Conservation (phyloP, 2,888 invertebrate genomes). For the Brachypterus glaber region DNA sequence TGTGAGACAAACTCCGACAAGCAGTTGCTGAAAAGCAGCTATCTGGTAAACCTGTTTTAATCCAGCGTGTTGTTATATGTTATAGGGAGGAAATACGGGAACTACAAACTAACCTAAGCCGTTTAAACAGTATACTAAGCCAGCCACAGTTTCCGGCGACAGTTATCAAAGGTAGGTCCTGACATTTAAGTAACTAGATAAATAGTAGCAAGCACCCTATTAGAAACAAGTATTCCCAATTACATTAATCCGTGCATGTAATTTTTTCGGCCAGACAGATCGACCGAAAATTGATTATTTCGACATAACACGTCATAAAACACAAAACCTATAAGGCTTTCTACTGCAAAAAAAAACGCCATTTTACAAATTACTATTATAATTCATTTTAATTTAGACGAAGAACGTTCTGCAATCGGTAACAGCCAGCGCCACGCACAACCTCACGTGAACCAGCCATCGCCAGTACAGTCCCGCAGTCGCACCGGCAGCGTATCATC, state of each 20-base stretch:
- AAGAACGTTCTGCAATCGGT: constrained; percentile 28
- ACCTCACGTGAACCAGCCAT: constrained; percentile 19
- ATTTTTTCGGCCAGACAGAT: too few relatives aligned
- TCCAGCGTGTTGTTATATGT: constrained; percentile 39
- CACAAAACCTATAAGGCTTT: too few relatives aligned
- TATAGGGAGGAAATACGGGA: constrained; percentile 69
- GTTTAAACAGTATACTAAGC: constrained; percentile 44
- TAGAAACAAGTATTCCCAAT: too few relatives aligned
- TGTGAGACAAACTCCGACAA: too few relatives aligned
- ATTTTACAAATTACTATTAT: too few relatives aligned
- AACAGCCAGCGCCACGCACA: constrained; percentile 26
- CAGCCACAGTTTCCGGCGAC: constrained; percentile 31
- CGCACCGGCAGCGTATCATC: constrained; percentile 26
- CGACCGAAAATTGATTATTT: too few relatives aligned
- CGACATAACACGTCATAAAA: too few relatives aligned
- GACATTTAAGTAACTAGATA: neutral
- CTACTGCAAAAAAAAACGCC: too few relatives aligned
- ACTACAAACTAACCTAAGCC: constrained; percentile 71
- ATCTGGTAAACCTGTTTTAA: constrained; percentile 29
- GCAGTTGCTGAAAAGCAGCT: too few relatives aligned
- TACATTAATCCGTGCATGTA: too few relatives aligned
- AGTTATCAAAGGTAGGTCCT: constrained; percentile 32
- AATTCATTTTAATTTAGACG: constrained; percentile 25
- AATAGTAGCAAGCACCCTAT: too few relatives aligned
- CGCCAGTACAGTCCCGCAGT: constrained; percentile 19